Base-by-base conservation (phyloP, 2,797 vertebrate genomes). In the Bradypodion pumilum region DNA sequence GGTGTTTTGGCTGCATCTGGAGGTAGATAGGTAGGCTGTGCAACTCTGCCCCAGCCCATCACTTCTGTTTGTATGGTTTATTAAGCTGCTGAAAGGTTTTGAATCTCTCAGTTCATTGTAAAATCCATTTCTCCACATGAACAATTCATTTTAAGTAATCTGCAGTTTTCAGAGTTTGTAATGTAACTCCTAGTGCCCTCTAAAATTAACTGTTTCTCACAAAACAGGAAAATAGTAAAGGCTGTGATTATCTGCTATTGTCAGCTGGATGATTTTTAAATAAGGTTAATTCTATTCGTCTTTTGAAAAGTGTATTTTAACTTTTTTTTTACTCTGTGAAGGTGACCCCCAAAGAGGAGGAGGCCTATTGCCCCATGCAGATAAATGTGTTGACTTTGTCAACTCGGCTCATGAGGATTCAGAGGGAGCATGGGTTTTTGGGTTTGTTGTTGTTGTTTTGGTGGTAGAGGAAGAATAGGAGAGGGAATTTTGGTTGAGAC, bases 31-130 rank as follows among this genome's bases (percentile, higher is more conserved):
- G 82, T 91, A 89, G 84, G 78, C 52, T 89, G 84, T 82, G 63
- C 86, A 88, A 46, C 42, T 91, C 76, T 90, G 69, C 78, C 52
- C 66, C 74, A 87, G 84, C 1, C 8, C 40, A 80, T 90, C 76
- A 70, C 42, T 91, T 91, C 81, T 90, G 82, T 91, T 91, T 84
- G 85, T 87, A 83, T 42, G 60, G 77, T 88, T 91, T 91, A 89
- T 88, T 90, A 91, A 91, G 88, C 84, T 90, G 63, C 82, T 91
- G 88, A 93, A 90, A 88, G 66, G 27, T 86, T 90, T 89, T 70
- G 84, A 89, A 88, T 85, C 59, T 88, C 73, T 91, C 74, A 75
- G 87, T 90, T 84, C 5, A 86, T 90, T 93, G 82, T 77, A 89
- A 90, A 90, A 91, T 88, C 84, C 52, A 85, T 88, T 90, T 91